Percentiles rank a stretch among this genome's conserved stretches.
phyloP scores from a whole-genome alignment of 1,140 invertebrate species.

The Temnothorax longispinosus region DNA sequence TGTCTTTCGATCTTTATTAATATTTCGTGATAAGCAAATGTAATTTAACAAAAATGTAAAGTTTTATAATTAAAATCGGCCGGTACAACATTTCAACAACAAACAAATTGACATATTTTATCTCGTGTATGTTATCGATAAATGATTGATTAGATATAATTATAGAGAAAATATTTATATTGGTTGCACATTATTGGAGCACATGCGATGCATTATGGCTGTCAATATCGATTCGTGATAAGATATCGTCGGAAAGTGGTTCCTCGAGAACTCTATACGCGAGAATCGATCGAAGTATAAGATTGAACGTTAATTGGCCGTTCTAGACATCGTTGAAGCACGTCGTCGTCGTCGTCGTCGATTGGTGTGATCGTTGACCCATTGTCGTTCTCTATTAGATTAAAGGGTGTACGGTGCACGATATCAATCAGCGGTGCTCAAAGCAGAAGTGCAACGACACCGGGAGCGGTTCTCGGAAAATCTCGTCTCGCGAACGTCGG shows the following conservation, averaged over 20 bases:
- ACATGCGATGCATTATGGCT: not conserved
- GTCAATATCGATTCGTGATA: constrained; percentile 26
- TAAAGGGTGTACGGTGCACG: constrained; percentile 64
- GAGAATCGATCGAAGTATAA: constrained; percentile 62
- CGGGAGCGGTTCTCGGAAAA: constrained; percentile 24
- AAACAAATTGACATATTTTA: not conserved
- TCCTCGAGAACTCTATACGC: not conserved
- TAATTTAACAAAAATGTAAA: constrained; percentile 1
- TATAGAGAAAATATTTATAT: not conserved
- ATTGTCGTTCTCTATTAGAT: constrained; percentile 80
- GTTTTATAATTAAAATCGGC: not conserved
- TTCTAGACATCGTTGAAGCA: constrained; percentile 32
- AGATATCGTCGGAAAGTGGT: not conserved
- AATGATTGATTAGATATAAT: not conserved
- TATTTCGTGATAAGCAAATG: not conserved
- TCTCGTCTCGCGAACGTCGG: constrained; percentile 28
- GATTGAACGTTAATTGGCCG: constrained; percentile 67
- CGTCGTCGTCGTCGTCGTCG: constrained; percentile 32
- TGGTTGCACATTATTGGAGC: too few species aligned
- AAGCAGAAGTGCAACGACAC: not conserved
- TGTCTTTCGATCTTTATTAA: not conserved
- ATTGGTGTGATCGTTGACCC: constrained; percentile 80
- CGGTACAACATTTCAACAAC: constrained; percentile 57
- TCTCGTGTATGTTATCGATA: too few species aligned
- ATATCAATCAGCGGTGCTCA: constrained; percentile 56